A percentile compares a stretch with the other conserved stretches of the same genome.
These are phyloP conservation scores for Trochalopteron elliotii DNA, from an alignment of 2,113 vertebrate species.

Conservation along the genomic window DNA sequence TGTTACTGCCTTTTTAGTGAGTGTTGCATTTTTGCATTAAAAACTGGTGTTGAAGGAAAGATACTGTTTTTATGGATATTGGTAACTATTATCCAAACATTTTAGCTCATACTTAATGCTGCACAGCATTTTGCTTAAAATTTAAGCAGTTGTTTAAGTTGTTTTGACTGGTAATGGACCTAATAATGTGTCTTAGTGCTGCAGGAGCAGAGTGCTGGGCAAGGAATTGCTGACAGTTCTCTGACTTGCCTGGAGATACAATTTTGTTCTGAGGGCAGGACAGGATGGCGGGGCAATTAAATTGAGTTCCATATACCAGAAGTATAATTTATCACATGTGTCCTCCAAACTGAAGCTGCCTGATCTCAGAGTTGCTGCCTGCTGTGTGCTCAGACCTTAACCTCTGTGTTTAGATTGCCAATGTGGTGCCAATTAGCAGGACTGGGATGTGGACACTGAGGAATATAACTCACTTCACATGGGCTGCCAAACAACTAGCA, in stretches of 20 bases:
- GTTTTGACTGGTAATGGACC: not conserved
- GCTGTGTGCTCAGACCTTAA: conserved; percentile 13
- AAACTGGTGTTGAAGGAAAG: not conserved
- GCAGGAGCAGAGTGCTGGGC: not conserved
- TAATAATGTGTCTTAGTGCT: not conserved
- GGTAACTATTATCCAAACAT: not conserved
- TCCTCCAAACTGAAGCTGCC: not conserved
- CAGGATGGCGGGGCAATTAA: conserved; percentile 12
- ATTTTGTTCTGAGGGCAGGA: not conserved
- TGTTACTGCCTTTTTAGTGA: not conserved
- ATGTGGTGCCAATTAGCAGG: conserved; percentile 48
- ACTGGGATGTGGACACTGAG: conserved; percentile 9
- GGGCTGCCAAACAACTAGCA: conserved; percentile 46
- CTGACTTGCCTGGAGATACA: not conserved
- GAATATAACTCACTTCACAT: conserved; percentile 10
- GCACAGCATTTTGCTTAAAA: not conserved
- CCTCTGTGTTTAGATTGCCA: conserved; percentile 50
- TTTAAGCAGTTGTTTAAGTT: not conserved
- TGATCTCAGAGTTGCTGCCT: not conserved
- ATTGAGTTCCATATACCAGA: not conserved
- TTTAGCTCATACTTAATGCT: not conserved
- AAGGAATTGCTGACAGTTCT: not conserved
- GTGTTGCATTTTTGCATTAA: not conserved
- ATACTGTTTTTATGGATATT: not conserved
- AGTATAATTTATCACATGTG: conserved; percentile 14